Evolutionary conservation across 2,888 invertebrate species (phyloP), one percentile per base, ranked within the genome.

Genomic region (Drosophila macrothrix): DNA sequence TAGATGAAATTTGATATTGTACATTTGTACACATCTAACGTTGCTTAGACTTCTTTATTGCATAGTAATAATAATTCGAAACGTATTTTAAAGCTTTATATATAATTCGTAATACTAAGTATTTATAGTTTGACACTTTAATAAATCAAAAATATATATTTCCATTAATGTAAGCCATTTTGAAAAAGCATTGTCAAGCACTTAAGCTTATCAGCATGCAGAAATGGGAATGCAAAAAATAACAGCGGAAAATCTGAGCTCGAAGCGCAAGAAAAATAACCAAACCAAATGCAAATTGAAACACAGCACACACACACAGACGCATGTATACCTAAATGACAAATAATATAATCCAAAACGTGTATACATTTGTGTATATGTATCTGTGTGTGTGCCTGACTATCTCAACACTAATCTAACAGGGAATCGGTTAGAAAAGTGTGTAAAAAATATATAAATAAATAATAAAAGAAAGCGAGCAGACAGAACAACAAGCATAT

Each of bases 331-430:
- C 9, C 22, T 46, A 25, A 46, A 16, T 58, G 73, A 46, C 71
- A 72, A 53, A 63, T 54, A 72, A 63, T 41, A 72, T 56, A 72
- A 72, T 63, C 39, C 39, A 72, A 35, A 72, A n/a, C 29, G 52
- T 35, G 25, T 22, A 33, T 50, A 56, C 39, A 65, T 64, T 29
- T 49, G 25, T 56, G 33, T 12, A 62, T 19, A 54, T 22, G 43
- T 46, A 16, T 41, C 29, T 31, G 52, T 46, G 33, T 41, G 46
- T 60, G 33, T 73, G 39, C 22, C 14, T 62, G 39, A 29, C 19
- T 55, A 41, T 46, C 39, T 14, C 63, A 67, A 66, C 84, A 89
- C 78, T 89, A 84, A 84, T 84, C 84, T 79, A 75, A 67, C 74
- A 74, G 68, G 58, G 67, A 66, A 67, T 54, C 77, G 59, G 63